phyloP scores from a whole-genome alignment of 2,797 vertebrate genomes.

The Hemibagrus guttatus region DNA sequence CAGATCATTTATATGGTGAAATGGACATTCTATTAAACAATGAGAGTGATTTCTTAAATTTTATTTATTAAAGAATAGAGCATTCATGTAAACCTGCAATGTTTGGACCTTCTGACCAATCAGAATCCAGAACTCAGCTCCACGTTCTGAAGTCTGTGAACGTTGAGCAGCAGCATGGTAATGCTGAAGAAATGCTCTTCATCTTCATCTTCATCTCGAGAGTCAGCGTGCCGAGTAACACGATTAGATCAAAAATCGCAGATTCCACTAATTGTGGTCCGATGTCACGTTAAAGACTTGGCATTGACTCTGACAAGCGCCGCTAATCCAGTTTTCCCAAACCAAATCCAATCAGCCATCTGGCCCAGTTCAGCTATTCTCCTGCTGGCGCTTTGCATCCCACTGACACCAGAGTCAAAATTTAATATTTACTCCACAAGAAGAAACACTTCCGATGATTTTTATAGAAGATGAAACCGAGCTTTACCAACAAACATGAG shows the following conservation, averaged over 20 bases:
- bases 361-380: slow-evolving; percentile 67
- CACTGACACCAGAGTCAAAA: slow-evolving; percentile 7
- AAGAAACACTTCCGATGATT: background rate
- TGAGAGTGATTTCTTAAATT: background rate
- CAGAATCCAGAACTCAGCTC: background rate
- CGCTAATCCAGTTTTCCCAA: slow-evolving; percentile 64
- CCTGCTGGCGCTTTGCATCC: slow-evolving; percentile 44
- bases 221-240: slow-evolving; percentile 26
- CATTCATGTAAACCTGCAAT: background rate
- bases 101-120: background rate
- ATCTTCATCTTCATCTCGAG: background rate
- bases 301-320: slow-evolving; percentile 61
- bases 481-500: background rate
- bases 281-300: slow-evolving; percentile 58
- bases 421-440: background rate
- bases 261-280: slow-evolving; percentile 43
- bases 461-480: background rate
- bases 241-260: slow-evolving; percentile 44
- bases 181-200: background rate
- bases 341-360: slow-evolving; percentile 72
- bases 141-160: background rate
- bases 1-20: background rate
- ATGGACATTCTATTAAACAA: background rate
- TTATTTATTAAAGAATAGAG: background rate
- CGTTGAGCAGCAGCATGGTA: no score